Base-by-base conservation (phyloP, 2,797 vertebrate genomes). In the Gouania willdenowi region DNA sequence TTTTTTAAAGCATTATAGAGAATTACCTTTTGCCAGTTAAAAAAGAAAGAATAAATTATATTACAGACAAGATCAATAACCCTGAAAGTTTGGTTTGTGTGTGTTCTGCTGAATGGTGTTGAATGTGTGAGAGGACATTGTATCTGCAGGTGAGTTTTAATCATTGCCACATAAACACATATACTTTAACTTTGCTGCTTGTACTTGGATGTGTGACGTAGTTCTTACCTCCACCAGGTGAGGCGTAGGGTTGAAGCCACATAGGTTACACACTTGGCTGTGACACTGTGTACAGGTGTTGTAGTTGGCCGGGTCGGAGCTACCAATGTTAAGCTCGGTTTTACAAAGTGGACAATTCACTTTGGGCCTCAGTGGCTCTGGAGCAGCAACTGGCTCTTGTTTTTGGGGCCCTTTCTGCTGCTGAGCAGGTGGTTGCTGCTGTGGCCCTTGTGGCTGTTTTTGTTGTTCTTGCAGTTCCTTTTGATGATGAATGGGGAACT, bases 191-290 rank as follows among this genome's bases (percentile, higher is more conserved):
- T n/a, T n/a, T n/a, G n/a, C n/a, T n/a, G n/a, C n/a, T n/a, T n/a
- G n/a, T n/a, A n/a, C n/a, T n/a, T n/a, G n/a, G n/a, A n/a, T n/a
- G n/a, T n/a, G n/a, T n/a, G n/a, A n/a, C n/a, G n/a, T n/a, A n/a
- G 25, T 41, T 51, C 93, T 93, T 97, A 99, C 96, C 93, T 99
- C 94, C 30, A 94, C 86, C 78, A 98, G 87, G 65, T 99, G 95
- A 24, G 97, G 97, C 0, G 94, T 92, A 1, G 97, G 96, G 85
- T 98, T 98, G 90, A 99, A 99, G 75, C 96, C 97, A 27, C 97
- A 98, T 66, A 95, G 86, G 83, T 94, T 98, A 80, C 97, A 99
- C 81, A 99, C 96, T 83, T 93, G 93, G 55, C 86, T 91, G 39
- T 79, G 89, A 78, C 97, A 99, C 78, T 92, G 90, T 0, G 97